Percentiles rank a stretch among this genome's conserved stretches.
These are phyloP conservation scores for Dunckerocampus dactyliophorus DNA, from an alignment of 2,113 vertebrate genomes.

Conservation along the genomic window DNA sequence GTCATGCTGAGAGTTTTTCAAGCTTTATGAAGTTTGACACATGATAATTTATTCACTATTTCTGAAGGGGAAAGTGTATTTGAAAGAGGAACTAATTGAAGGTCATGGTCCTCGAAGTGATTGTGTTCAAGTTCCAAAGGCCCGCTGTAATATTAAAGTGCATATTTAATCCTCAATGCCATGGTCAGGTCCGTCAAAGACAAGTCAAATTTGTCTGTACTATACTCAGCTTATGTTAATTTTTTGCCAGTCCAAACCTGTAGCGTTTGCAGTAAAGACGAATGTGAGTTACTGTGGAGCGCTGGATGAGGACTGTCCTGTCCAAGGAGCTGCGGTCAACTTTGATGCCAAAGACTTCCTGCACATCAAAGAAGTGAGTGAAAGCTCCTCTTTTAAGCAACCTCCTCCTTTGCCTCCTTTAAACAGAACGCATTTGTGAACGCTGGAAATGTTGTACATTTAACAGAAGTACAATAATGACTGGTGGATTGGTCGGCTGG, in stretches of 20 bases:
- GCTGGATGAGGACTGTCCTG: conserved; percentile 91
- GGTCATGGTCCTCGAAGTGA: too few relatives aligned
- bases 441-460: conserved; percentile 15
- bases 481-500: conserved; percentile 95
- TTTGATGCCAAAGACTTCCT: conserved; percentile 99
- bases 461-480: conserved; percentile 92
- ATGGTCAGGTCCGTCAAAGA: too few relatives aligned
- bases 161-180: too few relatives aligned
- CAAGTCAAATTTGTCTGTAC: too few relatives aligned
- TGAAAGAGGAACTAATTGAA: too few relatives aligned
- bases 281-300: conserved; percentile 95
- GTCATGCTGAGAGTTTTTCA: too few relatives aligned
- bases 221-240: neutral
- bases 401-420: neutral
- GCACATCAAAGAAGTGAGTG: conserved; percentile 94
- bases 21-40: neutral
- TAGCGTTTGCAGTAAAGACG: conserved; percentile 92
- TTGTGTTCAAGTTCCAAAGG: too few relatives aligned
- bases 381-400: neutral
- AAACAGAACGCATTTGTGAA: conserved; percentile 1
- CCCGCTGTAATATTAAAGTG: too few relatives aligned
- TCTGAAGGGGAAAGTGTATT: too few relatives aligned
- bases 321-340: conserved; percentile 93
- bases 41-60: too few relatives aligned
- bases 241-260: conserved; percentile 83